These are phyloP conservation scores for Platycheirus rosarum DNA, from an alignment of 2,888 invertebrate species.

Conservation along the genomic window DNA sequence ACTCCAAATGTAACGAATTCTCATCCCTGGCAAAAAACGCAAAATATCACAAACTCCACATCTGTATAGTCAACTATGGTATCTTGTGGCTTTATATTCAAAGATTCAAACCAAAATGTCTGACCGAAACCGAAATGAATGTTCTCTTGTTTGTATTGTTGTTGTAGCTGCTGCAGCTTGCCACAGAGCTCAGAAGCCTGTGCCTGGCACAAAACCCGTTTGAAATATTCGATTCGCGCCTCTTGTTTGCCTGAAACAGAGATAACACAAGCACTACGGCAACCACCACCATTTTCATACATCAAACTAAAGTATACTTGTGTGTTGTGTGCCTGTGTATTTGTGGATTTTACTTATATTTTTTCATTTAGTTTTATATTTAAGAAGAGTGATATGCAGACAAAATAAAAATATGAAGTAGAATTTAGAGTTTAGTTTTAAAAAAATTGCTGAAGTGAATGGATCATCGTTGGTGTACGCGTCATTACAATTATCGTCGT, in stretches of 20 bases:
- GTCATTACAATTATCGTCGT: conserved; percentile 51
- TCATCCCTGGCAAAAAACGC: not conserved
- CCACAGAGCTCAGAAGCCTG: no score
- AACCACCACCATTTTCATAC: not conserved
- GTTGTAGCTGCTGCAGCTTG: conserved; percentile 2
- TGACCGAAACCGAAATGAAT: not conserved
- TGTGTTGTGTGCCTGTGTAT: conserved; percentile 34
- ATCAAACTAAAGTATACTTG: no score
- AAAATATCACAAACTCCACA: conserved; percentile 22
- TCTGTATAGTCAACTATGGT: not conserved
- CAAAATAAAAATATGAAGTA: conserved; percentile 71
- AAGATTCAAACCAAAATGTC: conserved; percentile 5
- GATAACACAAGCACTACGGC: not conserved
- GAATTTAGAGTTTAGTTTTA: conserved; percentile 76
- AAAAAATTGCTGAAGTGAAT: conserved; percentile 75
- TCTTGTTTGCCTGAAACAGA: conserved; percentile 9
- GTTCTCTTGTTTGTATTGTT: conserved; percentile 8
- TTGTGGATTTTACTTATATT: conserved; percentile 70
- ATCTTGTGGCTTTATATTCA: conserved; percentile 6
- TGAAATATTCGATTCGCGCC: not conserved
- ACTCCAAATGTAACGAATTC: no score
- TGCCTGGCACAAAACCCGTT: conserved; percentile 27
- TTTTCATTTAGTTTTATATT: conserved; percentile 71
- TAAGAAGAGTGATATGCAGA: conserved; percentile 65
- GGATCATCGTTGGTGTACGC: conserved; percentile 67